These are phyloP conservation scores for Enteromius viviparus DNA, from an alignment of 2,797 vertebrate genomes.

Conservation along the genomic window DNA sequence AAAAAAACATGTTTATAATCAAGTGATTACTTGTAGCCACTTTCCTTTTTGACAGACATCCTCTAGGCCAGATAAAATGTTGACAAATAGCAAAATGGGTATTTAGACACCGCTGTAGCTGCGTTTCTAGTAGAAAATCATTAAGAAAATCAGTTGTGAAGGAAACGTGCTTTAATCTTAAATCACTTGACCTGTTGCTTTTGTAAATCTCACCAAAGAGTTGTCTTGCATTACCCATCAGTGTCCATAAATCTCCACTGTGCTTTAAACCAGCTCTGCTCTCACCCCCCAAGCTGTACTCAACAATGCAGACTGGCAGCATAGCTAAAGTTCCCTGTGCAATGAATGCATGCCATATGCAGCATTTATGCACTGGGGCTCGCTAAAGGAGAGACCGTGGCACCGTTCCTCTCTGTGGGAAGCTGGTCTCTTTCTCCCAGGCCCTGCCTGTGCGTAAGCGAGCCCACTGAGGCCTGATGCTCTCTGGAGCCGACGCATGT, in stretches of 20 bases:
- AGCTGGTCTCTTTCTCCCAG: conserved; percentile 45
- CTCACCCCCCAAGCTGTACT: not conserved
- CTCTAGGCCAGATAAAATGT: too few relatives aligned
- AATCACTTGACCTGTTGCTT: not conserved
- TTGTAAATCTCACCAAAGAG: not conserved
- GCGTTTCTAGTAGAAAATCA: not conserved
- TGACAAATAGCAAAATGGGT: not conserved
- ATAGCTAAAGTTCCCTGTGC: not conserved
- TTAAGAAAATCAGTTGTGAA: not conserved
- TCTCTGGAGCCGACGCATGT: conserved; percentile 67
- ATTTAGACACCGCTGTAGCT: not conserved
- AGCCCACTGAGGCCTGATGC: conserved; percentile 46
- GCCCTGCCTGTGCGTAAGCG: conserved; percentile 38
- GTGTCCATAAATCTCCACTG: not conserved
- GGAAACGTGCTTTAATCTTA: not conserved
- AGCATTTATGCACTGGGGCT: not conserved
- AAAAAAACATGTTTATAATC: not conserved
- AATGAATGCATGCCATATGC: conserved; percentile 19
- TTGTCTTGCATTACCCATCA: not conserved
- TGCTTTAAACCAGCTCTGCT: not conserved
- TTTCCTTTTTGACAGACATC: not conserved
- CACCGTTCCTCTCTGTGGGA: conserved; percentile 39
- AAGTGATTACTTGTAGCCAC: not conserved
- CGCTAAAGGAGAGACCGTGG: conserved; percentile 12
- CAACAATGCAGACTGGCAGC: not conserved